Evolutionary conservation across 1,140 invertebrate species (phyloP), one percentile per base, ranked within the genome.

Genomic region (Rhopalosiphum maidis): DNA sequence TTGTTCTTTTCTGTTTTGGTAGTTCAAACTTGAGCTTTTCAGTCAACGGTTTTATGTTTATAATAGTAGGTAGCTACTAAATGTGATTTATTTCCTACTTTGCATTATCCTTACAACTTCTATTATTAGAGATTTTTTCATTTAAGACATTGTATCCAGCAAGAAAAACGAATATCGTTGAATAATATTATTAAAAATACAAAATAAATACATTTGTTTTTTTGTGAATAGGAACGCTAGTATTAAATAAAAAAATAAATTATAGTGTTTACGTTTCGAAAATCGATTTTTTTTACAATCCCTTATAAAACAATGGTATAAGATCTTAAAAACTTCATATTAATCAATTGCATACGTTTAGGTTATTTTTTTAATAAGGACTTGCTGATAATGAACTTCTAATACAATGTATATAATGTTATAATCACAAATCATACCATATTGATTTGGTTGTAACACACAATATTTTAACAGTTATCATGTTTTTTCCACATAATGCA

Each of bases 11-110:
- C 43, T 35, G 46, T 51, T 77, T 77, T 35, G 87, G 87, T 88
- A 35, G 22, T 25, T 6, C 15, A 23, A 88, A 51, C 87, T 88
- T 88, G 87, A 88, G 48, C 23, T 51, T 48, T 54, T 35, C 46
- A 88, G 87, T 48, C 87, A 88, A 51, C 46, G 7, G 87, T 87
- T 87, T 87, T 46, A 21, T 46, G 85, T 87, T n/a, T n/a, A 87
- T 51, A 51, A 87, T 51, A 51, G 30, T 51, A 77, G n/a, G 60
- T 77, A 77, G 60, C 60, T 77, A 88, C 48, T 51, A 51, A 46
- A 87, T 88, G 46, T 88, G 87, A 88, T 88, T 88, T 88, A 88
- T 88, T 88, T 88, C 87, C n/a, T 51, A 35, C 46, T 51, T 30
- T 8, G 21, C n/a, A 35, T 88, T 88, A 35, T 88, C 35, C n/a